Evolutionary conservation across 2,113 vertebrate species (phyloP).

Genomic region (Odontophorus gujanensis): DNA sequence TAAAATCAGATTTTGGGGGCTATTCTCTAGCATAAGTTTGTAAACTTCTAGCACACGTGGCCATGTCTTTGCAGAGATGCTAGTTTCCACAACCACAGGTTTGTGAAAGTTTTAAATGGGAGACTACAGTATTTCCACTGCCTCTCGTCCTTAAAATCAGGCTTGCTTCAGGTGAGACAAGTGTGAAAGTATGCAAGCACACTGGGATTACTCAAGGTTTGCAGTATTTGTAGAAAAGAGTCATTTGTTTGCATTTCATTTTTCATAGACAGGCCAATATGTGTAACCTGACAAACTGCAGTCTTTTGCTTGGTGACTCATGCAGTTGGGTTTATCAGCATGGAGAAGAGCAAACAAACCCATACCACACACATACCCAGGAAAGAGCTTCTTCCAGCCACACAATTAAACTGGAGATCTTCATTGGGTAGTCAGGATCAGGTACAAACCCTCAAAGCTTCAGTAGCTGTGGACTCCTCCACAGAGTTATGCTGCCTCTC

Average conservation of each 20-base stretch:
- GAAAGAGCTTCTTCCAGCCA: neutral
- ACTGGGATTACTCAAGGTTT: neutral
- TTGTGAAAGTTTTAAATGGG: neutral
- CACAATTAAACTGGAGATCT: neutral
- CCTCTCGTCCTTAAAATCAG: neutral
- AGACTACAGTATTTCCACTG: neutral
- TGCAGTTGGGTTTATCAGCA: neutral
- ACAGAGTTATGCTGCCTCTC: neutral
- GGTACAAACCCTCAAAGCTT: neutral
- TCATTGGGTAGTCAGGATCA: neutral
- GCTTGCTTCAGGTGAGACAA: neutral
- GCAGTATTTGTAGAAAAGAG: neutral
- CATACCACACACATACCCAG: neutral
- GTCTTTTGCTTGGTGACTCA: neutral
- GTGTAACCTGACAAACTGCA: neutral
- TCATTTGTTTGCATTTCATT: neutral
- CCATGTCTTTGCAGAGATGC: neutral
- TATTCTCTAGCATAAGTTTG: neutral
- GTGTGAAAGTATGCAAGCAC: neutral
- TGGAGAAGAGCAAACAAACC: neutral
- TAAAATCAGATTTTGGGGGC: neutral
- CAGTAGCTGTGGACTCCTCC: neutral
- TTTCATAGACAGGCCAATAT: neutral
- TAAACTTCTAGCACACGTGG: neutral
- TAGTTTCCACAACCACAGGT: neutral